These are phyloP conservation scores for Cremastobaeus sp. DNA, from an alignment of 2,888 invertebrate genomes.

Conservation along the genomic window DNA sequence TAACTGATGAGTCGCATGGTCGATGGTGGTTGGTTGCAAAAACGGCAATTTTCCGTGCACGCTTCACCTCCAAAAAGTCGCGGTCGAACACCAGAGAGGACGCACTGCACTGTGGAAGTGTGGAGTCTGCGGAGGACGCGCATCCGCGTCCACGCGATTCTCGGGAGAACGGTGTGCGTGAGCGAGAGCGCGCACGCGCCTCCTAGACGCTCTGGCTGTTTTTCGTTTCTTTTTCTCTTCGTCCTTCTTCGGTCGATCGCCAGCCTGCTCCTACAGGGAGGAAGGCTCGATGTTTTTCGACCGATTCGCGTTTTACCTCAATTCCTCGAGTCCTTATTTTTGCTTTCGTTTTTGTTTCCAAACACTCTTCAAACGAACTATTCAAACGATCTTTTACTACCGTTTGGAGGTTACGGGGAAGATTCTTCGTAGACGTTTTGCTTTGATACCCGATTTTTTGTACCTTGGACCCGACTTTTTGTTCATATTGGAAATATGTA, in stretches of 20 bases:
- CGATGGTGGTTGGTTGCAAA: constrained; percentile 20
- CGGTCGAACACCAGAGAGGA: constrained; percentile 27
- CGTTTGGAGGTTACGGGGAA: no score
- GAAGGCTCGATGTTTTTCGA: no score
- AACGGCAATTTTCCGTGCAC: constrained; percentile 4
- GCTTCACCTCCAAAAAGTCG: constrained; percentile 39
- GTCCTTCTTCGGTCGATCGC: constrained; percentile 4
- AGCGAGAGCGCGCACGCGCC: constrained; percentile 39
- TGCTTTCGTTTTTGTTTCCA: background rate
- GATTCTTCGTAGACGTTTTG: no score
- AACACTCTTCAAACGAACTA: no score
- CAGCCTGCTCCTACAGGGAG: no score
- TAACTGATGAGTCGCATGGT: constrained; percentile 53
- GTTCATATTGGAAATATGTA: no score
- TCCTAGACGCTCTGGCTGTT: constrained; percentile 23
- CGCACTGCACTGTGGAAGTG: constrained; percentile 35
- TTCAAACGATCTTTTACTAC: background rate
- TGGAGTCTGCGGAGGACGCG: constrained; percentile 46
- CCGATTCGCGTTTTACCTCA: no score
- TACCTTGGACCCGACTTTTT: no score
- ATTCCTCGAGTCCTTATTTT: background rate
- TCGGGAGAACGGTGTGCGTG: constrained; percentile 23
- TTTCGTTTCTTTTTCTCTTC: constrained; percentile 9
- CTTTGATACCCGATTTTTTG: no score
- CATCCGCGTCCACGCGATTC: constrained; percentile 34